phyloP scores from a whole-genome alignment of 2,797 vertebrate species.

The Jordanella pulchra region DNA sequence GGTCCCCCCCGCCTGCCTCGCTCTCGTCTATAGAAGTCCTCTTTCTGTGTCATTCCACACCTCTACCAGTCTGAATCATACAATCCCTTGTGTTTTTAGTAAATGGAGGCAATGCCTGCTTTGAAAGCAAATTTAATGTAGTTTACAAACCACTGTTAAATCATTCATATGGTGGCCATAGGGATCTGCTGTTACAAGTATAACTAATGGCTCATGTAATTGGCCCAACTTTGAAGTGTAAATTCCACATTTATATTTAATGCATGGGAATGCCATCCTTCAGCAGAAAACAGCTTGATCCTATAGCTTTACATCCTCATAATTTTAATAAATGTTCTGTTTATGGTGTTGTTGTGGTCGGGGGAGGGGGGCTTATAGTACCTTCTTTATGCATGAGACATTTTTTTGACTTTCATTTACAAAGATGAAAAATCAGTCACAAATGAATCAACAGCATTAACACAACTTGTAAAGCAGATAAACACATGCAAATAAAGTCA shows the following conservation, averaged over 20 bases:
- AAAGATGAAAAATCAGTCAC: conserved; percentile 18
- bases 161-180: conserved; percentile 92
- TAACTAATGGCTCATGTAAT: conserved; percentile 93
- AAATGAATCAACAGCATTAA: conserved; percentile 76
- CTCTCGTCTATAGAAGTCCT: conserved; percentile 23
- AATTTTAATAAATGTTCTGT: conserved; percentile 38
- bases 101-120: conserved; percentile 85
- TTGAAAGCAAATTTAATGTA: conserved; percentile 87
- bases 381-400: conserved; percentile 5
- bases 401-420: conserved; percentile 18
- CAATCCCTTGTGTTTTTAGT: conserved; percentile 70
- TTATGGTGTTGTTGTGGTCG: conserved; percentile 19
- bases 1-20: conserved; percentile 27
- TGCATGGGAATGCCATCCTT: conserved; percentile 86
- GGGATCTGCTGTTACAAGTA: conserved; percentile 87
- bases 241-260: conserved; percentile 97
- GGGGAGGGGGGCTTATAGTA: conserved; percentile 27
- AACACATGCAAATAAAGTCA: conserved; percentile 92
- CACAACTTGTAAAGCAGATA: conserved; percentile 82
- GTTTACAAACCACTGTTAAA: conserved; percentile 93
- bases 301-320: conserved; percentile 48
- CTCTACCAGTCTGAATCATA: conserved; percentile 58
- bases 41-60: conserved; percentile 49
- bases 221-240: conserved; percentile 96
- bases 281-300: conserved; percentile 71